Evolutionary conservation across 2,113 vertebrate species (phyloP).

Genomic region (Climacteris rufus): DNA sequence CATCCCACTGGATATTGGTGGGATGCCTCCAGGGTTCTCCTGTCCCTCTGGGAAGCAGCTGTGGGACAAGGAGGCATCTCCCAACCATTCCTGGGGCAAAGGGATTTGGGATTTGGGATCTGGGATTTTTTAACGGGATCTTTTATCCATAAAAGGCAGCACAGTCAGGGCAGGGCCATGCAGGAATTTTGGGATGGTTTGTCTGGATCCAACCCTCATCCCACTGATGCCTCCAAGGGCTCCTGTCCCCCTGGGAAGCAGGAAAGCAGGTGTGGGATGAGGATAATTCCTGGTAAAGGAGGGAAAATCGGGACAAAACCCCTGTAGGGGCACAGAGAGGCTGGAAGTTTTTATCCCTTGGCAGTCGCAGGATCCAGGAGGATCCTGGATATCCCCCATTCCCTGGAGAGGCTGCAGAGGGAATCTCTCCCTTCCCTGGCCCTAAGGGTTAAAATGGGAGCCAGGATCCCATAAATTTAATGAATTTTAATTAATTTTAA

Average conservation of each 20-base stretch:
- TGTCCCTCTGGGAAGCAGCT: too few species aligned
- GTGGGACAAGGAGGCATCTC: not conserved
- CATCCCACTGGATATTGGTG: too few species aligned
- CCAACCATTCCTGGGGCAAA: not conserved
- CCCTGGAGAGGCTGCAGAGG: too few species aligned
- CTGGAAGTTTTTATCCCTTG: too few species aligned
- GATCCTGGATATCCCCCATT: too few species aligned
- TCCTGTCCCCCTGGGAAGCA: not conserved
- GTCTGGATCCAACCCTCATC: not conserved
- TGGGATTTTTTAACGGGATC: rapidly evolving
- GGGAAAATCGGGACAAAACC: not conserved
- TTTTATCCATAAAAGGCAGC: not conserved
- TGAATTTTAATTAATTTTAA: too few species aligned
- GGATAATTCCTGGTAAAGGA: not conserved
- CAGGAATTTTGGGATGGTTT: not conserved
- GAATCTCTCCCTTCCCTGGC: too few species aligned
- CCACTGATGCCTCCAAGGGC: rapidly evolving
- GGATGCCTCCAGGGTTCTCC: rapidly evolving
- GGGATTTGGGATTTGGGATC: too few species aligned
- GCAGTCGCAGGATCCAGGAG: too few species aligned
- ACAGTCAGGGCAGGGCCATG: rapidly evolving
- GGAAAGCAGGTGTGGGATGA: not conserved
- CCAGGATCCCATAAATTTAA: too few species aligned
- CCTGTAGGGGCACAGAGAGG: too few species aligned
- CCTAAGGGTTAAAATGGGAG: too few species aligned